Evolutionary conservation across 2,113 vertebrate species (phyloP).

Genomic region (Illadopsis cleaveri): DNA sequence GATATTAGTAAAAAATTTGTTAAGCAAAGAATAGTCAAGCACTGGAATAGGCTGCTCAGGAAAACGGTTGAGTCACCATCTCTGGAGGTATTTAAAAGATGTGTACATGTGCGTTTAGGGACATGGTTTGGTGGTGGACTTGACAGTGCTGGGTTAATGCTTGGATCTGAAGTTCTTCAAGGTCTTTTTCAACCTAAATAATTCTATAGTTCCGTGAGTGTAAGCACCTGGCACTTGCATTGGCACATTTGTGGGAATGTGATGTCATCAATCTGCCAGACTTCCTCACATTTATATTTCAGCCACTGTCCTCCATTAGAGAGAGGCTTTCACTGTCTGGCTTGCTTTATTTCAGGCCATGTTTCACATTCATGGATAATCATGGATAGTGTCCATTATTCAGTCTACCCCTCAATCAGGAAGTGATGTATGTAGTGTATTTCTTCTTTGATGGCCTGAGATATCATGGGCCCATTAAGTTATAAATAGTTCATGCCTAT

Average conservation of each 20-base stretch:
- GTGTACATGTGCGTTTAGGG: background rate
- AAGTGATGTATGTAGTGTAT: background rate
- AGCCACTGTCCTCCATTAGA: background rate
- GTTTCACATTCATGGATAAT: background rate
- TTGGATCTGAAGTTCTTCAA: background rate
- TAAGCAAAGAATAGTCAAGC: background rate
- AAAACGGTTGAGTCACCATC: background rate
- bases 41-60: background rate
- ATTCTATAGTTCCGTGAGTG: background rate
- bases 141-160: background rate
- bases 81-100: background rate
- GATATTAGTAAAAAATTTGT: background rate
- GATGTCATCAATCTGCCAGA: background rate
- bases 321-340: background rate
- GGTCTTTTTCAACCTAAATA: background rate
- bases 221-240: rapidly evolving
- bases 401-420: background rate
- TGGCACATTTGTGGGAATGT: background rate
- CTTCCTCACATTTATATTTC: background rate
- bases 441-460: background rate
- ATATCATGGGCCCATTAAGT: background rate
- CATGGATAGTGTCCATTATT: too few relatives aligned
- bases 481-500: background rate
- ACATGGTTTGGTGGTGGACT: background rate
- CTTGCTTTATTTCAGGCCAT: background rate